Base-by-base conservation (phyloP, 2,888 invertebrate genomes). In the Thalpophila matura region DNA sequence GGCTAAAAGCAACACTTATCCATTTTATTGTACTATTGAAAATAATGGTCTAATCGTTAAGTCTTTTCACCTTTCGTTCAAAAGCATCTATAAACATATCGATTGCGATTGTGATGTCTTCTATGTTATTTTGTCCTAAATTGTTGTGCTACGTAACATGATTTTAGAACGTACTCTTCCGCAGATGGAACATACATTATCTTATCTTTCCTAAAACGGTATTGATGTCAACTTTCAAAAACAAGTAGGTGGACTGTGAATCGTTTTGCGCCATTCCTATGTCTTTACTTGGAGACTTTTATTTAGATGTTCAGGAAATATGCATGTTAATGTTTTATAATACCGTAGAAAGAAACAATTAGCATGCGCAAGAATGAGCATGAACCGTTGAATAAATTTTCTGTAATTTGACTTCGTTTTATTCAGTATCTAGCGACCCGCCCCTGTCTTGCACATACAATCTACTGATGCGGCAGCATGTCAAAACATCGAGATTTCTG, bases 211-310 rank as follows among this genome's bases (percentile, higher is more conserved):
- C 37, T 31, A 53, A 65, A 29, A 54, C 12, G 9, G 14, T 38
- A 54, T 38, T 31, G 12, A 54, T 20, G 7, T 12, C 12, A 54
- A 38, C 14, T 65, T 31, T 38, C 29, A 38, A 26, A 58, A n/a
- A 24, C 16, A 22, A 20, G 14, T 27, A 40, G 14, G 24, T 9
- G 4, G 5, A 29, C 12, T 10, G 5, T 14, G 14, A 53, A 53
- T 53, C 18, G 14, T 7, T 37, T 53, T 65, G 9, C 14, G 29
- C 12, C 24, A 53, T 10, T 7, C 22, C 7, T 27, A 22, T 18
- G 4, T n/a, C n/a, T 16, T 12, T 18, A 37, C 9, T 53, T 29
- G 35, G 9, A 64, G 1, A 14, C 1, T 14, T 16, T 24, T 5
- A 14, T 24, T 18, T 14, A 9, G 16, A 3, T 18, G 18, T 37